Evolutionary conservation across 2,888 invertebrate genomes (phyloP), one percentile per base, ranked within the genome.

Genomic region (Chrysolina americana): DNA sequence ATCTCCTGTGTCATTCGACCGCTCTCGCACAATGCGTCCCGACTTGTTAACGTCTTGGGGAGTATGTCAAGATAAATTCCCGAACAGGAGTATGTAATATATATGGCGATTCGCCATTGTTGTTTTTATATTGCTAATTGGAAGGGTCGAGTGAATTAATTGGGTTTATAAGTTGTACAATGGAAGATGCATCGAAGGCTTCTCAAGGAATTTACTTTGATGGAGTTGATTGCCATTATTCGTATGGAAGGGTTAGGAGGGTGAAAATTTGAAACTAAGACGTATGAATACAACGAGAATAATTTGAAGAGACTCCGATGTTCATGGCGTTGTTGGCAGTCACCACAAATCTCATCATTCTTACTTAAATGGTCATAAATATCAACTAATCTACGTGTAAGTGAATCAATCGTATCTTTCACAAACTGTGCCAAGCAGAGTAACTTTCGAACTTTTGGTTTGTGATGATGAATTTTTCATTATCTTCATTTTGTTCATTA

Each of bases 21-120:
- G 85, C 83, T 82, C 81, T 80, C 78, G 83, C 84, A 86, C 85
- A 86, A 85, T 85, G 74, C 70, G 65, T 76, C 79, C 74, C 63
- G 73, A 79, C 76, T 73, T 73, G 80, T 80, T 80, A 79, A 74
- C 80, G 74, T 80, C 79, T 75, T 65, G 70, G 21, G 66, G 72
- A 76, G 70, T 75, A 71, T 65, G 78, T 68, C 76, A 69, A 73
- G 76, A 79, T 80, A 73, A 76, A 78, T 80, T 79, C 70, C 66
- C 28, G 36, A 28, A 36, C 59, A 17, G 28, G 65, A 69, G 71
- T 65, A 72, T 47, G 63, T 65, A 56, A 59, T 59, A 70, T 70
- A 73, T 70, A 44, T 59, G 28, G 75, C 76, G 69, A 74, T 65
- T 71, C 41, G 65, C 70, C 76, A 76, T 76, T 78, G 78, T 74